Evolutionary conservation across 2,888 invertebrate genomes (phyloP).

Genomic region (Drosophila eohydei): DNA sequence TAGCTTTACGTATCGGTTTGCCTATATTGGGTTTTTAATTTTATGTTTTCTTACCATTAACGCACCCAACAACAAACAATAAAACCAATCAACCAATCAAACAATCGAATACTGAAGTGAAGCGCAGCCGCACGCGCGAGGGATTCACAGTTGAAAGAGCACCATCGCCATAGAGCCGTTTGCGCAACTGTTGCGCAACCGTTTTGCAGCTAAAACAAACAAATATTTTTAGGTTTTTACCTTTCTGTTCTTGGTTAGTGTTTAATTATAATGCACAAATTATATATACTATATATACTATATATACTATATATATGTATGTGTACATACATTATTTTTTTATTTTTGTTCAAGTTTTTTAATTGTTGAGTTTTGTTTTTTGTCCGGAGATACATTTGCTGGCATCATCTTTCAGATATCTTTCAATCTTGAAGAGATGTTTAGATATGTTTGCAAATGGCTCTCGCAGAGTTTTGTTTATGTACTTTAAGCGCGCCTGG

Average conservation of each 20-base stretch:
- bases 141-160: slow-evolving; percentile 88
- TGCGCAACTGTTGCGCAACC: slow-evolving; percentile 40
- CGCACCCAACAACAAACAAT: slow-evolving; percentile 60
- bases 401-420: neutral
- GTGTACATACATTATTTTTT: slow-evolving; percentile 13
- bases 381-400: slow-evolving; percentile 27
- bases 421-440: slow-evolving; percentile 5
- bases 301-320: neutral
- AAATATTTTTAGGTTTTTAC: slow-evolving; percentile 59
- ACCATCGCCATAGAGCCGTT: slow-evolving; percentile 84
- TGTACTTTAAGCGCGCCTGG: slow-evolving; percentile 25
- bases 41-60: slow-evolving; percentile 70
- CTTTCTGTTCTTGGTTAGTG: slow-evolving; percentile 67
- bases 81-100: slow-evolving; percentile 12
- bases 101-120: slow-evolving; percentile 86
- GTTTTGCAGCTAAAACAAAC: slow-evolving; percentile 20
- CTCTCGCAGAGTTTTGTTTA: slow-evolving; percentile 25
- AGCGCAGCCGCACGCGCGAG: slow-evolving; percentile 92
- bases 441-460: slow-evolving; percentile 30
- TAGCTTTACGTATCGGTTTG: slow-evolving; percentile 63
- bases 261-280: slow-evolving; percentile 29
- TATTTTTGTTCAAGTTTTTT: slow-evolving; percentile 45
- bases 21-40: slow-evolving; percentile 61
- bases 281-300: neutral
- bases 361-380: slow-evolving; percentile 31